Conservation (phyloP, 2,888 invertebrate species). For the Dryadula phaetusa region DNA sequence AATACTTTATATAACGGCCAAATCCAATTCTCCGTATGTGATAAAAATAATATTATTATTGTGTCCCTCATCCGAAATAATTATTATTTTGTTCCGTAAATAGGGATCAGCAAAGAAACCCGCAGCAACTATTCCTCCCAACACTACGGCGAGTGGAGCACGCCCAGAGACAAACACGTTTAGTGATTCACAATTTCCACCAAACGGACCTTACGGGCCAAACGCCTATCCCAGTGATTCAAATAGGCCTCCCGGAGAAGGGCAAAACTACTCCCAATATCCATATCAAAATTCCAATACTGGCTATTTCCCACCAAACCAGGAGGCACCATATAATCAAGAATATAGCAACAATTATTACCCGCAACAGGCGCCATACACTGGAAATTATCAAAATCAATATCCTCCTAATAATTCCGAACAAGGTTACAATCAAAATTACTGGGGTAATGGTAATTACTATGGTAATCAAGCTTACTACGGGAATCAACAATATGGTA, state of each 20-base stretch:
- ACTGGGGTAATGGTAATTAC: slow-evolving; percentile 74
- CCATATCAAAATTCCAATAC: slow-evolving; percentile 68
- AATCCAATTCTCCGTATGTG: no score
- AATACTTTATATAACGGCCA: no score
- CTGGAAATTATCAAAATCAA: slow-evolving; percentile 75
- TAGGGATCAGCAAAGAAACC: slow-evolving; percentile 78
- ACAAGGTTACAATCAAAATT: slow-evolving; percentile 72
- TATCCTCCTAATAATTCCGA: slow-evolving; percentile 69
- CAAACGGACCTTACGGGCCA: slow-evolving; percentile 68
- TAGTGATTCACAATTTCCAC: slow-evolving; percentile 61
- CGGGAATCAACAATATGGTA: slow-evolving; percentile 70
- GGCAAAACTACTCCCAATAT: slow-evolving; percentile 67
- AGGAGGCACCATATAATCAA: slow-evolving; percentile 63
- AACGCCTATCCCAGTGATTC: slow-evolving; percentile 51
- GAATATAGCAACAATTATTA: slow-evolving; percentile 75
- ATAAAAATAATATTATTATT: no score
- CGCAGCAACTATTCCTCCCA: slow-evolving; percentile 80
- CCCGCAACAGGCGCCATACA: slow-evolving; percentile 67
- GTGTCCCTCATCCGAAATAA: no score
- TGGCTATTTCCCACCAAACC: slow-evolving; percentile 80
- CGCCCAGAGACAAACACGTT: slow-evolving; percentile 59
- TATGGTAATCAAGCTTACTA: slow-evolving; percentile 73
- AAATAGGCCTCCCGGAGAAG: slow-evolving; percentile 57
- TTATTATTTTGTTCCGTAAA: slow-evolving; percentile 14
- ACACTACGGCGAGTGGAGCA: slow-evolving; percentile 58